Evolutionary conservation across 2,888 invertebrate species (phyloP).

Genomic region (Tetanocera ferruginea): DNA sequence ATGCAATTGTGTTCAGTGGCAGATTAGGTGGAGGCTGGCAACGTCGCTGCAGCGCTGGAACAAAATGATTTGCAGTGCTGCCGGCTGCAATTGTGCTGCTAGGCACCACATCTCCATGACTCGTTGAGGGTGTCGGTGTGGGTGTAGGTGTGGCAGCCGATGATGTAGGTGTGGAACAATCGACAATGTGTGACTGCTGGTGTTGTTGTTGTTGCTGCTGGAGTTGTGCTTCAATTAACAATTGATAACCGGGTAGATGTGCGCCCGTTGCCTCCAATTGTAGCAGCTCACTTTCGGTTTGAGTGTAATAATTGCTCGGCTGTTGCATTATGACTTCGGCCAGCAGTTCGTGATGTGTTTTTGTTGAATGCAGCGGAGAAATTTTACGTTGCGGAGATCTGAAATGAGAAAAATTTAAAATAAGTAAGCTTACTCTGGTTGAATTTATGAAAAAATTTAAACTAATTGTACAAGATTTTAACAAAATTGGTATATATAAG

Average conservation of each 20-base stretch:
- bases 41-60: conserved; percentile 63
- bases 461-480: too few relatives aligned
- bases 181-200: conserved; percentile 48
- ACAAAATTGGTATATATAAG: too few relatives aligned
- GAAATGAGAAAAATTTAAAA: conserved; percentile 34
- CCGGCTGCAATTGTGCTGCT: conserved; percentile 50
- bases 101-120: conserved; percentile 56
- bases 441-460: too few relatives aligned
- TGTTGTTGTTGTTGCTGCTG: conserved; percentile 45
- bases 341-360: conserved; percentile 55
- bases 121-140: conserved; percentile 47
- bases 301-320: conserved; percentile 66
- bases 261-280: conserved; percentile 62
- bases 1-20: conserved; percentile 64
- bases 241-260: conserved; percentile 53
- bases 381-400: conserved; percentile 39
- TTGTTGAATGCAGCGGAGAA: conserved; percentile 17
- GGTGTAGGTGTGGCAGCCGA: conserved; percentile 52
- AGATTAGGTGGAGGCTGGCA: conserved; percentile 61
- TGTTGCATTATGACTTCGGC: conserved; percentile 60
- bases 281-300: conserved; percentile 67
- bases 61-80: conserved; percentile 61
- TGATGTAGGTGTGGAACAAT: conserved; percentile 50
- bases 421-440: too few relatives aligned
- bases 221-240: conserved; percentile 50